A percentile compares a stretch with the other conserved stretches of the same genome.
Conservation (phyloP, 1,140 invertebrate genomes). For the Paramacrobiotus metropolitanus region DNA sequence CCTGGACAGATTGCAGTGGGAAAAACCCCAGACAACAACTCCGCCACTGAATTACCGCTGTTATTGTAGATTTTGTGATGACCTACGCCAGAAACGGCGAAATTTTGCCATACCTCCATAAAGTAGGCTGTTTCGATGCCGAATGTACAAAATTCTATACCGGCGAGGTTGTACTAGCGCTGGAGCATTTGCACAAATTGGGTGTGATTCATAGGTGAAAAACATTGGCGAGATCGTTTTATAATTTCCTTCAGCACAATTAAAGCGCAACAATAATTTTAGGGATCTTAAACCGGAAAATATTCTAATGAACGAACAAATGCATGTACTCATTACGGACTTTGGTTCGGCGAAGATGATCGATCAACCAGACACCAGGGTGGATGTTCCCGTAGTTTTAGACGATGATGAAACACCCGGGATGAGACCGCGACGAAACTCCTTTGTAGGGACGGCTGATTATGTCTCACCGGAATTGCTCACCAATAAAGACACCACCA, state of each 20-base stretch:
- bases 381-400: conserved; percentile 8
- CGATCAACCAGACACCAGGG: conserved; percentile 15
- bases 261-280: conserved; percentile 18
- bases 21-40: background rate
- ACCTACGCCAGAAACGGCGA: conserved; percentile 86
- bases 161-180: conserved; percentile 65
- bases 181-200: conserved; percentile 71
- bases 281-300: conserved; percentile 36
- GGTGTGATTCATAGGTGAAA: conserved; percentile 64
- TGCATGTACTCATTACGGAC: conserved; percentile 90
- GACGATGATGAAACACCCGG: conserved; percentile 8
- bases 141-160: conserved; percentile 75
- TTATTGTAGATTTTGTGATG: conserved; percentile 60
- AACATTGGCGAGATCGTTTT: no score
- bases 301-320: conserved; percentile 53
- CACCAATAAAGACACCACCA: conserved; percentile 46
- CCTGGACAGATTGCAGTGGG: background rate
- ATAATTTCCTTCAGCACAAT: background rate
- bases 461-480: conserved; percentile 92
- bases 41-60: conserved; percentile 9
- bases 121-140: conserved; percentile 65
- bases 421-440: conserved; percentile 34
- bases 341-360: conserved; percentile 87
- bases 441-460: conserved; percentile 96
- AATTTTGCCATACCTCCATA: conserved; percentile 66